Base-by-base conservation (phyloP, 2,797 vertebrate species). In the Todus mexicanus region DNA sequence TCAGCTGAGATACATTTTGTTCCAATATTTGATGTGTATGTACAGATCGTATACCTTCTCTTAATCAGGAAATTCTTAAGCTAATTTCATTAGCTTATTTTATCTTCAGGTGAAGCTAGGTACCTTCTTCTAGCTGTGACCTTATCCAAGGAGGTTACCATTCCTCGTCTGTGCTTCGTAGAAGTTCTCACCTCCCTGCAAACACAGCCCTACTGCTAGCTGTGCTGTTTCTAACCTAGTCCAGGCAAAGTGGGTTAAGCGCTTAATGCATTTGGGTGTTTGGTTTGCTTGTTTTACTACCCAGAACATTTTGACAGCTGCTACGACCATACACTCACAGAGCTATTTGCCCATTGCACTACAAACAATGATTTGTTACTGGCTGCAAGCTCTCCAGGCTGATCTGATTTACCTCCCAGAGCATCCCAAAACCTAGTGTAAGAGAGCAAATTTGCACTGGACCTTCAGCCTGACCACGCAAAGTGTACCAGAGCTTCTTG, bases 371-470 rank as follows among this genome's bases (percentile, higher is more conserved):
- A 69, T 85, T 76, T 73, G 19, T 59, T 73, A 53, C 60, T 57
- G 80, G 31, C 79, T 89, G 75, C 64, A 71, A 56, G 51, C 10
- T 27, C n/a, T 59, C 25, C 40, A 56, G 40, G 25, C 7, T 59
- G 82, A 8, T 74, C 51, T 40, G 40, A 88, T 84, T 72, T 50
- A 78, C 16, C 9, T 43, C 53, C 61, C 15, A 70, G 19, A 59
- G 29, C 54, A 86, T 29, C 61, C 61, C 61, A 65, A 77, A 71
- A 45, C n/a, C 15, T 11, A 14, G 16, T 1, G 2, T 53, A 50
- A 85, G 22, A n/a, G 7, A 15, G 7, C 6, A 1, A 4, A 8
- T 33, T 22, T 2, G 35, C 26, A 4, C 1, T 12, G 42, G 45
- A 57, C 65, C 57, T 74, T 74, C 85, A 81, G n/a, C 53, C 40